Evolutionary conservation across 2,797 vertebrate species (phyloP).

Genomic region (Thamnophis elegans): DNA sequence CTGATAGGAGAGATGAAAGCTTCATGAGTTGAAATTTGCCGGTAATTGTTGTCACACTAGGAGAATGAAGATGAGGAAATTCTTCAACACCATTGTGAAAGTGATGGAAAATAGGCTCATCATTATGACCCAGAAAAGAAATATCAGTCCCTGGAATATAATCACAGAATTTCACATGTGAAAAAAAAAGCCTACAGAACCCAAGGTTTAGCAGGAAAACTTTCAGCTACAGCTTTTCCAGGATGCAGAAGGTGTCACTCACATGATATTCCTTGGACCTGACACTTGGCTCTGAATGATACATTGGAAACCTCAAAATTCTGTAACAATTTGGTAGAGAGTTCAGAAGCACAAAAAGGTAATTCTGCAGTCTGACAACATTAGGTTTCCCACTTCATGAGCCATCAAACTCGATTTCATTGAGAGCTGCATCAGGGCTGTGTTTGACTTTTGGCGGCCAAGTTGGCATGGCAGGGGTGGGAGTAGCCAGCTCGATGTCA

Average conservation of each 20-base stretch:
- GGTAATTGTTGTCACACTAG: neutral
- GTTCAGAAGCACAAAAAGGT: no score
- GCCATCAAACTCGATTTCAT: no score
- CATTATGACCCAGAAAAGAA: neutral
- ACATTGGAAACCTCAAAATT: neutral
- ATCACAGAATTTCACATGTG: neutral
- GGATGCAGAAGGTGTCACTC: neutral
- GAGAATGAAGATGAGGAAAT: neutral
- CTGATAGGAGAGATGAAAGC: neutral
- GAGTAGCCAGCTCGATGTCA: no score
- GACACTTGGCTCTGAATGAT: neutral
- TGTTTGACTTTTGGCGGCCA: no score
- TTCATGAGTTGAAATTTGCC: neutral
- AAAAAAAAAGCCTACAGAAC: neutral
- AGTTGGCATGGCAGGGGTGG: no score
- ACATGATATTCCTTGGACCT: neutral
- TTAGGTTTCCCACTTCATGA: no score
- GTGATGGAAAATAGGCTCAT: neutral
- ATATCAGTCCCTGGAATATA: neutral
- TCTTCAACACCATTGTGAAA: neutral
- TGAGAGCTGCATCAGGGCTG: no score
- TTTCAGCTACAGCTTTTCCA: neutral
- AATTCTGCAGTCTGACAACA: no score
- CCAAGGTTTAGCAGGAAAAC: neutral
- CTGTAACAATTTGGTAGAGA: neutral